Evolutionary conservation across 2,113 vertebrate species (phyloP), one percentile per base, ranked within the genome.

Genomic region (Cinclus cinclus): DNA sequence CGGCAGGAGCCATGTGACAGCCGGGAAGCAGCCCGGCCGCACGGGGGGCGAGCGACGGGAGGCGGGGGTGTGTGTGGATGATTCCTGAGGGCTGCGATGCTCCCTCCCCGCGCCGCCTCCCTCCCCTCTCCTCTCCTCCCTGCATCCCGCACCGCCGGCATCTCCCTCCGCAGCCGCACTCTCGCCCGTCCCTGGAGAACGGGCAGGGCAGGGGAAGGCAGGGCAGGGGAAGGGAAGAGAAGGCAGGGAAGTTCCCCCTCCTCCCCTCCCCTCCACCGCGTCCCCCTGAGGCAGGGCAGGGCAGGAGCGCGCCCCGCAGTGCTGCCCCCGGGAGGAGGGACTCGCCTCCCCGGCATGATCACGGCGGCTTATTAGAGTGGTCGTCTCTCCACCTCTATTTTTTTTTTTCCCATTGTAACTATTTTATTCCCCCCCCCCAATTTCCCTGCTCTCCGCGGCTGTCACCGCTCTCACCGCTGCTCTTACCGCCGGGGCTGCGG

Each of bases 1-100:
- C 33, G 33, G 74, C 70, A 7, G 75, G 33, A 7, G 77, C 80
- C 90, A 94, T 80, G 89, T 93, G 96, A 94, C 96, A 83, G 90
- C 35, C 64, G 88, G 75, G 93, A 95, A 93, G 84, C 74, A 46
- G 87, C 73, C n/a, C 42, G 60, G 91, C 60, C 67, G 53, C 71
- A 27, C 55, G 77, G 80, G 80, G 58, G 73, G 55, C 82, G 69
- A 58, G 19, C 49, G 39, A 7, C 30, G 56, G 53, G 68, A 50
- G 63, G 58, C 37, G 11, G 24, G 44, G 13, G 42, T 5, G 37
- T 10, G 58, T 20, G 46, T 13, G 37, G 25, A 6, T 13, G 27
- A 27, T 18, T 28, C 30, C 33, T 3, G 64, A 35, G 69, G 47
- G 47, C 42, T n/a, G 74, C 58, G 73, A 74, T 53, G 62, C 55